Evolutionary conservation across 2,888 invertebrate species (phyloP), one percentile per base, ranked within the genome.

Genomic region (Rhaphigaster nebulosa): DNA sequence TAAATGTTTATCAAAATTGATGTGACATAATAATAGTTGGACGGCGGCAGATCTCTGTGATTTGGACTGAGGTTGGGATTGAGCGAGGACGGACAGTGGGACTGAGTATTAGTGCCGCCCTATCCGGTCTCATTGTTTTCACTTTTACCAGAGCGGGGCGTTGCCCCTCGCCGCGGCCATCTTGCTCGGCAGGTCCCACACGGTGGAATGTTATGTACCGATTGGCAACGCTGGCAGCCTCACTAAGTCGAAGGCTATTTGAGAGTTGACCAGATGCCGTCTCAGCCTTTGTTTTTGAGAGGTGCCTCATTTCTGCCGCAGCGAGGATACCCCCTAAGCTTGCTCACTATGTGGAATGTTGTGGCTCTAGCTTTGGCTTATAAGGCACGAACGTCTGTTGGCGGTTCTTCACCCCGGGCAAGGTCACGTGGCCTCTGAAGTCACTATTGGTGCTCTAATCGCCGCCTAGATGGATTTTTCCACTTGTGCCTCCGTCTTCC

Each of bases 141-240:
- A 88, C 88, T 88, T 88, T 88, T 88, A 88, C 88, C 88, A 41
- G 88, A 26, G 88, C 88, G 65, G 88, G 88, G 88, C 89, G 89
- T 89, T 89, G 89, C 89, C 89, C 70, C 89, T 76, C 34, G 29
- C 13, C 6, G 89, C 87, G 54, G 87, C 87, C 87, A 87, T 87
- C 87, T 87, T 87, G 56, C 29, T 29, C 29, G 65, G 15, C 65
- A 29, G 65, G 65, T 76, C 70, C 70, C 70, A 38, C 70, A 38
- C 34, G 20, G 26, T 84, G 84, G 45, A 84, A 84, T 84, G 84
- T 84, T 84, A 84, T 45, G 45, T 84, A 84, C 84, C 45, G 45
- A 84, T 84, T 84, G 84, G 84, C 84, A 84, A 84, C 84, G 84
- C 84, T 50, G 84, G 26, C 45, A 15, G 45, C n/a, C 45, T 41